Conservation (phyloP, 2,797 vertebrate species). For the Anomalospiza imberbis region DNA sequence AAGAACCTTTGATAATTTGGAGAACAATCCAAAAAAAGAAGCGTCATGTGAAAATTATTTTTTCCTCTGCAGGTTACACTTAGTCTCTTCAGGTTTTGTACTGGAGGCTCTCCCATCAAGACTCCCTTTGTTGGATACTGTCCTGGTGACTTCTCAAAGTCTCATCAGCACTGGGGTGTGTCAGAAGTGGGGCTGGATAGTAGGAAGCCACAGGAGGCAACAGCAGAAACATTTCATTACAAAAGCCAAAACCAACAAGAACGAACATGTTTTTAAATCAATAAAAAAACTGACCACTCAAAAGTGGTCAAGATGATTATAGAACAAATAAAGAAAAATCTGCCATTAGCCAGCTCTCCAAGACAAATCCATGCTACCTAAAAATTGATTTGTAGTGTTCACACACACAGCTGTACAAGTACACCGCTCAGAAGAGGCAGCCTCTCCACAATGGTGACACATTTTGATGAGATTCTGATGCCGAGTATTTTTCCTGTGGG, state of each 20-base stretch:
- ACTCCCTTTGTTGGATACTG: not conserved
- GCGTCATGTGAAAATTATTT: not conserved
- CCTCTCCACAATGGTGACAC: not conserved
- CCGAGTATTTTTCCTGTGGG: accelerated
- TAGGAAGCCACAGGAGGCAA: not conserved
- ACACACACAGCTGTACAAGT: not conserved
- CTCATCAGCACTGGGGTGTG: not conserved
- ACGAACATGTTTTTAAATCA: not conserved
- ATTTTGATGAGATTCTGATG: not conserved
- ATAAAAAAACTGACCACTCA: not conserved
- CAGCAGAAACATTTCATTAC: not conserved
- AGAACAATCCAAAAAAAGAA: not conserved
- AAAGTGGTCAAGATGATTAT: not conserved
- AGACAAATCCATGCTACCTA: not conserved
- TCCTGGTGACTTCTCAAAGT: not conserved
- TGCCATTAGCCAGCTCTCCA: not conserved
- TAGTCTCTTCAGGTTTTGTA: not conserved
- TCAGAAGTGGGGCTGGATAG: not conserved
- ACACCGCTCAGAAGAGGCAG: not conserved
- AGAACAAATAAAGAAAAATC: not conserved
- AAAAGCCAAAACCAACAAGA: not conserved
- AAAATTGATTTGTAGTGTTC: not conserved
- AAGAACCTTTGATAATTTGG: not conserved
- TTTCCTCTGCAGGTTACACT: not conserved
- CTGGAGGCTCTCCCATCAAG: not conserved